A percentile compares a stretch with the other conserved stretches of the same genome.
Evolutionary conservation across 2,888 invertebrate species (phyloP).

Genomic region (Lochmaea crataegi): DNA sequence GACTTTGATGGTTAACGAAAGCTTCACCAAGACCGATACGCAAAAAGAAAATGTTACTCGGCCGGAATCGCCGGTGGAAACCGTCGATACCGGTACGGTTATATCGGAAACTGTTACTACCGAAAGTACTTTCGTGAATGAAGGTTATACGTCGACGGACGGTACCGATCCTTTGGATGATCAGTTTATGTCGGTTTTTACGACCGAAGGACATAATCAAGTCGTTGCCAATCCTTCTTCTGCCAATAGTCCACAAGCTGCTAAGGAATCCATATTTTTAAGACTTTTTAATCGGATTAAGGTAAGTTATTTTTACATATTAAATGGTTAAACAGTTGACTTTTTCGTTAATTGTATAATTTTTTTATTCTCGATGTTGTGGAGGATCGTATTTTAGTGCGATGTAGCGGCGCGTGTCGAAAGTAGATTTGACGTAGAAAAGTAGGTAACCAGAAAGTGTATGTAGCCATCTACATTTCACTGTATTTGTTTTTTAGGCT

Average conservation of each 20-base stretch:
- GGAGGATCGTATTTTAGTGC: no score
- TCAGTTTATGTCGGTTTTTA: conserved; percentile 69
- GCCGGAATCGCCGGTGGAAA: background rate
- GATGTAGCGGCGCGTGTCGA: no score
- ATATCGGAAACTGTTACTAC: conserved; percentile 10
- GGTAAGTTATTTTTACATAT: conserved; percentile 67
- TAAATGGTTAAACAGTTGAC: background rate
- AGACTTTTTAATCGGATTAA: conserved; percentile 95
- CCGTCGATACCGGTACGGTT: background rate
- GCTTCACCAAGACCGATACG: conserved; percentile 11
- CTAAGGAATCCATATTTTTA: conserved; percentile 96
- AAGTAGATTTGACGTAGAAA: no score
- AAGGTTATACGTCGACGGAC: conserved; percentile 39
- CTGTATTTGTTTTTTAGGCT: conserved; percentile 68
- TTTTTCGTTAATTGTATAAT: no score
- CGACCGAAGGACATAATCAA: conserved; percentile 65
- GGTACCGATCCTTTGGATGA: conserved; percentile 59
- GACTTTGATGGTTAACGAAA: conserved; percentile 44
- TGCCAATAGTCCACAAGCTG: conserved; percentile 64
- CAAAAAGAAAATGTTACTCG: background rate
- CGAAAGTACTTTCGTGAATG: conserved; percentile 24
- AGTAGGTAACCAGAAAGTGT: no score
- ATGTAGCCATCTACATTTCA: background rate
- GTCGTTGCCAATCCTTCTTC: conserved; percentile 55
- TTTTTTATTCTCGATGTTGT: no score